Evolutionary conservation across 2,797 vertebrate genomes (phyloP), one percentile per base, ranked within the genome.

Genomic region (Pseudochromis fuscus): DNA sequence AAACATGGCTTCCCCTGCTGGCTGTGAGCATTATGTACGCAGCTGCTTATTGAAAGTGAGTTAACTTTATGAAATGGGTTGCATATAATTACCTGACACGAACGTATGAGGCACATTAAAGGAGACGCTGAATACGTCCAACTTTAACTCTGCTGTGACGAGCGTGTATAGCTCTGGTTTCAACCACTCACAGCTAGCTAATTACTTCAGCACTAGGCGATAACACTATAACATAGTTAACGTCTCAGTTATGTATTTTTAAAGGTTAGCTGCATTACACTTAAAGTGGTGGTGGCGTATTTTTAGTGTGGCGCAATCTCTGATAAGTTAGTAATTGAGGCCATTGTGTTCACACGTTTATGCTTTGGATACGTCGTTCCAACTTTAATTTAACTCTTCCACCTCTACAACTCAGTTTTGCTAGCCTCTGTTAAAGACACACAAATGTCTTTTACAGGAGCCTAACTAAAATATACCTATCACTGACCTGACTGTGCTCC

Each of bases 1-100:
- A 77, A 88, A 82, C 53, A 95, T 95, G 94, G 94, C 94, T 51
- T 88, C 90, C 5, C 63, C 87, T 4, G 68, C 53, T 13, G 87
- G 94, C 0, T 95, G 94, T 87, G 84, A 92, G 11, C 94, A 95
- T 40, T 95, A 95, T 52, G 83, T 87, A 3, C 94, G 94, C 37
- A 92, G 78, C 59, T 45, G 44, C 21, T 87, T 91, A 8, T 77
- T 95, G 38, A 95, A 94, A 94, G 94, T 95, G 74, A 92, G 94
- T 76, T 2, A 28, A 71, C 25, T 21, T 23, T 51, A 21, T 21
- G 0, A 46, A 35, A 37, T 35, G 1, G 23, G 4, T 18, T 1
- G 4, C 15, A 1, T n/a, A 8, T 28, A 11, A 38, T 11, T 23
- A 3, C 6, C 0, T 6, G 25, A 31, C 1, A 19, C 19, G 5